Evolutionary conservation across 2,888 invertebrate species (phyloP).

Genomic region (Troides oblongomaculatus): DNA sequence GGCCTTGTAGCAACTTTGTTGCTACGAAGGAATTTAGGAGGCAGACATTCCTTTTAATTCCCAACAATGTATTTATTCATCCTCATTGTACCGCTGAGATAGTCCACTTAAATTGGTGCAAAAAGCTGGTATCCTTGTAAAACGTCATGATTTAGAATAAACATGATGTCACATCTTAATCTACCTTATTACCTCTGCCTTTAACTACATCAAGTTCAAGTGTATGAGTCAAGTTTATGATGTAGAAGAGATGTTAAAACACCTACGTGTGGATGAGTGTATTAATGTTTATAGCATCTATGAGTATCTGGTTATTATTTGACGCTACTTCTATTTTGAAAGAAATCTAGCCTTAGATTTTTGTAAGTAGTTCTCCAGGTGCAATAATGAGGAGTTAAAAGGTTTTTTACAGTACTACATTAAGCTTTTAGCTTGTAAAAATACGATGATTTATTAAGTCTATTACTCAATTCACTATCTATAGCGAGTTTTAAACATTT

Average conservation of each 20-base stretch:
- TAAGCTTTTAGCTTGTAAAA: too few species aligned
- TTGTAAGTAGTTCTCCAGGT: too few species aligned
- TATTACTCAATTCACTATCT: too few species aligned
- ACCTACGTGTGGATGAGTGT: background rate
- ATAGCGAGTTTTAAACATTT: too few species aligned
- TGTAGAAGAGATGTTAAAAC: slow-evolving; percentile 7
- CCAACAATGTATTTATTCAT: slow-evolving; percentile 37
- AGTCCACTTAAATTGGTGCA: slow-evolving; percentile 41
- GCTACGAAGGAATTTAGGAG: slow-evolving; percentile 27
- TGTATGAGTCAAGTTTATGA: slow-evolving; percentile 20
- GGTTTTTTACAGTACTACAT: too few species aligned
- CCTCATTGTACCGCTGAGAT: slow-evolving; percentile 31
- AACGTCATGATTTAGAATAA: slow-evolving; percentile 39
- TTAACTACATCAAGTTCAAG: slow-evolving; percentile 20
- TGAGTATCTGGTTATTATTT: background rate
- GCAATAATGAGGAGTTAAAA: too few species aligned
- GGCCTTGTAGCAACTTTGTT: slow-evolving; percentile 49
- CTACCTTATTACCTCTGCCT: slow-evolving; percentile 18
- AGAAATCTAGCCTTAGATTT: background rate
- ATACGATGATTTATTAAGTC: too few species aligned
- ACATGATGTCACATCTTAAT: slow-evolving; percentile 37
- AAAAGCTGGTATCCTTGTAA: slow-evolving; percentile 38
- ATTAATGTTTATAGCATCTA: background rate
- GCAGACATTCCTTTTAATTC: slow-evolving; percentile 33
- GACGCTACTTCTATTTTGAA: background rate